A percentile compares a stretch with the other conserved stretches of the same genome.
phyloP scores from a whole-genome alignment of 1,140 invertebrate genomes.

The Archivesica marissinica region DNA sequence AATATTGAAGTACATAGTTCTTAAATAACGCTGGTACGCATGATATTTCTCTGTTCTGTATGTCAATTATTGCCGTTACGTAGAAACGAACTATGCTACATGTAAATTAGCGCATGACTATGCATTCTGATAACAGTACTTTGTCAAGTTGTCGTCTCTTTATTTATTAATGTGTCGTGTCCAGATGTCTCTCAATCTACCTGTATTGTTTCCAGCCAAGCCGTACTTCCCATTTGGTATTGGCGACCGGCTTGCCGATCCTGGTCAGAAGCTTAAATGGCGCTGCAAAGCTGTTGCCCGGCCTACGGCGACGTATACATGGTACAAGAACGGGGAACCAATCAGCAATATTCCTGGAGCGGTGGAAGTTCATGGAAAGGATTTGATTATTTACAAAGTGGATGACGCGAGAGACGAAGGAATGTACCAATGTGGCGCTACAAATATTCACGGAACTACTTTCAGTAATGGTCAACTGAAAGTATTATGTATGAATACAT shows the following conservation, averaged over 20 bases:
- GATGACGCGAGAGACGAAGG: conserved; percentile 83
- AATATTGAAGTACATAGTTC: too few species aligned
- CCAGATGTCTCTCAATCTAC: too few species aligned
- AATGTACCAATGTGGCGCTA: conserved; percentile 97
- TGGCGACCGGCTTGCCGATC: conserved; percentile 94
- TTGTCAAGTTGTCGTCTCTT: too few species aligned
- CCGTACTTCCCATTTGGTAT: conserved; percentile 97
- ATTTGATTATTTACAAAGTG: conserved; percentile 41
- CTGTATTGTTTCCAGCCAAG: conserved; percentile 86
- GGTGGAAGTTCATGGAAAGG: conserved; percentile 46
- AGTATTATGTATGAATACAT: conserved; percentile 85
- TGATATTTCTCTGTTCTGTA: too few species aligned
- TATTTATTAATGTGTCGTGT: too few species aligned
- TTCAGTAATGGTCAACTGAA: conserved; percentile 95
- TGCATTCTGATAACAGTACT: too few species aligned
- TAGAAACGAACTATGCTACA: too few species aligned
- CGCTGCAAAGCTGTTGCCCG: conserved; percentile 98
- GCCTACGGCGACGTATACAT: conserved; percentile 95
- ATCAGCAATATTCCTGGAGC: conserved; percentile 85
- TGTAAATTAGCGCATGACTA: too few species aligned
- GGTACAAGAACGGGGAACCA: conserved; percentile 90
- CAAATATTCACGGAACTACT: conserved; percentile 93
- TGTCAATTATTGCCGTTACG: too few species aligned
- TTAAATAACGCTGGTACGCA: too few species aligned
- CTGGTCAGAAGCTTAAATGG: conserved; percentile 92